A percentile compares a stretch with the other conserved stretches of the same genome.
Conservation (phyloP, 2,888 invertebrate genomes). For the Pomacea canaliculata region DNA sequence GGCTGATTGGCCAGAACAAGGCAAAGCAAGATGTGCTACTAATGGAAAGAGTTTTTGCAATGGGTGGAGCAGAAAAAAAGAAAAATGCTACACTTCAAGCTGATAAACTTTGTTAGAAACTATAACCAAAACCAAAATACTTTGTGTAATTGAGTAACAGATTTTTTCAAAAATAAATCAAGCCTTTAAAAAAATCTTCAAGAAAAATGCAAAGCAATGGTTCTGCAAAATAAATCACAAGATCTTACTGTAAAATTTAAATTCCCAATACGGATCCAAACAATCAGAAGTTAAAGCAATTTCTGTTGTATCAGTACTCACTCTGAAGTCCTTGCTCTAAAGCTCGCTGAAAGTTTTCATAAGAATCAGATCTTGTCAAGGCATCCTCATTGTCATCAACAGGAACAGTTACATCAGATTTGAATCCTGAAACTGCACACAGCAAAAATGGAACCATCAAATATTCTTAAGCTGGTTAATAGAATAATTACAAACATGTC, state of each 20-base stretch:
- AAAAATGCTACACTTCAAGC: neutral
- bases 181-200: neutral
- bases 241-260: too few species aligned
- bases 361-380: constrained; percentile 83
- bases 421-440: constrained; percentile 61
- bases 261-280: too few species aligned
- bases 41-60: neutral
- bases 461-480: neutral
- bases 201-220: too few species aligned
- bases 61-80: neutral
- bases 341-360: constrained; percentile 75
- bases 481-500: neutral
- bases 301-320: neutral
- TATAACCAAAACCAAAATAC: neutral
- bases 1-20: neutral
- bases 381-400: constrained; percentile 75
- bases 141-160: neutral
- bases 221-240: too few species aligned
- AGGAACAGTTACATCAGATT: constrained; percentile 66
- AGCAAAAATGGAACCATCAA: neutral
- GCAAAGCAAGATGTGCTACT: neutral
- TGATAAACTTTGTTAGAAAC: too few species aligned
- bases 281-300: too few species aligned
- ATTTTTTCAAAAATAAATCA: neutral
- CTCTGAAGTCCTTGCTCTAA: constrained; percentile 22